These are phyloP conservation scores for Anhinga rufa DNA, from an alignment of 2,113 vertebrate species.

Conservation along the genomic window DNA sequence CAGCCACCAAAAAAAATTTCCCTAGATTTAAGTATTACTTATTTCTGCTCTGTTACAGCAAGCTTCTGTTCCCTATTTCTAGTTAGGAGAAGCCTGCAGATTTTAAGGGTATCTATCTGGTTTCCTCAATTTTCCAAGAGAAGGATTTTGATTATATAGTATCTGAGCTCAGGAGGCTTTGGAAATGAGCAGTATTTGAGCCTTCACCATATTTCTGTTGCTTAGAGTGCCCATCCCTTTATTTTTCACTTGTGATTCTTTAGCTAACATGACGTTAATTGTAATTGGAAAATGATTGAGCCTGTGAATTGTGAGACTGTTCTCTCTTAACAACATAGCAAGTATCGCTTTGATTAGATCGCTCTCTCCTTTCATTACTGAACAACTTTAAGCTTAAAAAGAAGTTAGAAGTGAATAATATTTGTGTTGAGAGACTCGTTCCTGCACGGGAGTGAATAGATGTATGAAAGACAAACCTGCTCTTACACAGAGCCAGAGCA, in stretches of 20 bases:
- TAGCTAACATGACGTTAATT: not conserved
- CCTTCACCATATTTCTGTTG: not conserved
- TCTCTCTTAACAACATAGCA: not conserved
- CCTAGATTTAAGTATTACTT: not conserved
- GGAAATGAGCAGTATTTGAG: not conserved
- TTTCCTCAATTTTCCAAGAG: not conserved
- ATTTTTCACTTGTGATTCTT: not conserved
- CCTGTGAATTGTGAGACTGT: not conserved
- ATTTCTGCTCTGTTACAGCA: not conserved
- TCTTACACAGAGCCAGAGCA: not conserved
- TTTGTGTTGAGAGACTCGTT: not conserved
- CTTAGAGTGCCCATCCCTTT: not conserved
- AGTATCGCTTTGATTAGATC: not conserved
- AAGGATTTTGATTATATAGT: not conserved
- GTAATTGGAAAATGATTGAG: slow-evolving; percentile 23
- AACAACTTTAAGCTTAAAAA: not conserved
- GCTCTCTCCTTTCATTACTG: not conserved
- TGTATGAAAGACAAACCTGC: not conserved
- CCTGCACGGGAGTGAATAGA: not conserved
- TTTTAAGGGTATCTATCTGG: not conserved
- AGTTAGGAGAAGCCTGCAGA: not conserved
- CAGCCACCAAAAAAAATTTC: not conserved
- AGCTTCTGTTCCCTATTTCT: no score
- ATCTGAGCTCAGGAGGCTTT: not conserved
- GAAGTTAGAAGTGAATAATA: not conserved